These are phyloP conservation scores for Pentalonia nigronervosa DNA, from an alignment of 1,140 invertebrate species.

Conservation along the genomic window DNA sequence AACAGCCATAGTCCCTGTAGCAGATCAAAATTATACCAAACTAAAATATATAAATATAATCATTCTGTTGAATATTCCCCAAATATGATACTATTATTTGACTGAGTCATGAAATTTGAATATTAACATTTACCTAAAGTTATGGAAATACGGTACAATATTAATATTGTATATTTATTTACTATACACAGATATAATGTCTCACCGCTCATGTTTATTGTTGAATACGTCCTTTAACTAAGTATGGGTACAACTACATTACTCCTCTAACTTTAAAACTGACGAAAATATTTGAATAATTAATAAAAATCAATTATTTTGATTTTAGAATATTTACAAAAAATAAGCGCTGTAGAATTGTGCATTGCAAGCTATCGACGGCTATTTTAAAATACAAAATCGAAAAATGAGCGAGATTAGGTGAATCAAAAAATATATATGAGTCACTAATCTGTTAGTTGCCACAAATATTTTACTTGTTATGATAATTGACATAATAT, in stretches of 20 bases:
- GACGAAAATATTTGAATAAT: not conserved
- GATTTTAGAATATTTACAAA: not conserved
- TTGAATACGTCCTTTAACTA: not conserved
- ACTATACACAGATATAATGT: not conserved
- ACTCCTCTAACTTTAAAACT: not conserved
- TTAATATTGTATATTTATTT: not conserved
- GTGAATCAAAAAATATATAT: not conserved
- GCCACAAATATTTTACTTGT: too few relatives aligned
- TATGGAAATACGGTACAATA: not conserved
- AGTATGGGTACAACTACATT: not conserved
- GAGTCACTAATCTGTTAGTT: too few relatives aligned
- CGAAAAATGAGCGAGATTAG: not conserved
- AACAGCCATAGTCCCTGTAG: not conserved
- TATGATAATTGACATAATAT: too few relatives aligned
- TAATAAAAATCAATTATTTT: too few relatives aligned
- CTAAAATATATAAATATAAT: not conserved
- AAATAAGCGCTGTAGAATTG: not conserved
- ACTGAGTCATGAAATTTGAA: too few relatives aligned
- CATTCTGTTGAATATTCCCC: not conserved
- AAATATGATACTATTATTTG: not conserved
- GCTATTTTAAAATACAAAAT: not conserved
- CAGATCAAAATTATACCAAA: not conserved
- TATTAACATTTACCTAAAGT: too few relatives aligned
- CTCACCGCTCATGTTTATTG: not conserved
- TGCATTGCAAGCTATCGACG: not conserved